A percentile compares a stretch with the other conserved stretches of the same genome.
These are phyloP conservation scores for Lissocephala sabroskyi DNA, from an alignment of 2,888 invertebrate species.

Conservation along the genomic window DNA sequence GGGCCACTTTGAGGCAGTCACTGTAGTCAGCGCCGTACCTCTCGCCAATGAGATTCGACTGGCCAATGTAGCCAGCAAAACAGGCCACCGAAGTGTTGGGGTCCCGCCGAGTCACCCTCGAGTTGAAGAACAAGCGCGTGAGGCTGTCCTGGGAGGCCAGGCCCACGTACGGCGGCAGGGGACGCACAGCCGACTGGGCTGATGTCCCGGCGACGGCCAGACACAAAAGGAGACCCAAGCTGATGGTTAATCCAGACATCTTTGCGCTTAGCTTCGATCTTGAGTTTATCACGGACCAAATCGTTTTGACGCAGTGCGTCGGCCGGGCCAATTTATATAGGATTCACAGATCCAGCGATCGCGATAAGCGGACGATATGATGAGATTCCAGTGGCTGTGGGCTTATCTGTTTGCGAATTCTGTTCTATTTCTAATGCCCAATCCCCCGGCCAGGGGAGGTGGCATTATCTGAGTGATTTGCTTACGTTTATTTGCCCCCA, in stretches of 20 bases:
- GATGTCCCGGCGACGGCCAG: slow-evolving; percentile 9
- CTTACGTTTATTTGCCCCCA: slow-evolving; percentile 26
- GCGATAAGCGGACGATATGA: too few species aligned
- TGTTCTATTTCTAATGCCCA: too few species aligned
- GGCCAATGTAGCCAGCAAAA: slow-evolving; percentile 54
- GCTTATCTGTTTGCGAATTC: slow-evolving; percentile 24
- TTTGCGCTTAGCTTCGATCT: neutral
- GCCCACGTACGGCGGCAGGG: slow-evolving; percentile 49
- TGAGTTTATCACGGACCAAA: slow-evolving; percentile 18
- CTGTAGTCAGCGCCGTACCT: slow-evolving; percentile 46
- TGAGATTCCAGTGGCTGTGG: slow-evolving; percentile 27
- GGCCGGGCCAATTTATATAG: too few species aligned
- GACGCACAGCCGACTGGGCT: slow-evolving; percentile 21
- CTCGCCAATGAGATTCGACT: slow-evolving; percentile 48
- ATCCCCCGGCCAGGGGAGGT: too few species aligned
- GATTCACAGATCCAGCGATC: too few species aligned
- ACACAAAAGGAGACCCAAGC: neutral
- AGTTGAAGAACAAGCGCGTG: slow-evolving; percentile 49
- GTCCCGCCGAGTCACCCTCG: slow-evolving; percentile 45
- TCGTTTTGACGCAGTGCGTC: slow-evolving; percentile 50
- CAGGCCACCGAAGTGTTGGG: slow-evolving; percentile 52
- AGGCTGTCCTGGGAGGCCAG: slow-evolving; percentile 49
- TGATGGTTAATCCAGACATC: neutral
- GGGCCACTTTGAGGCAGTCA: slow-evolving; percentile 33
- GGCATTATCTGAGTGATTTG: neutral